Evolutionary conservation across 1,140 invertebrate species (phyloP), one percentile per base, ranked within the genome.

Genomic region (Copidosoma floridanum): DNA sequence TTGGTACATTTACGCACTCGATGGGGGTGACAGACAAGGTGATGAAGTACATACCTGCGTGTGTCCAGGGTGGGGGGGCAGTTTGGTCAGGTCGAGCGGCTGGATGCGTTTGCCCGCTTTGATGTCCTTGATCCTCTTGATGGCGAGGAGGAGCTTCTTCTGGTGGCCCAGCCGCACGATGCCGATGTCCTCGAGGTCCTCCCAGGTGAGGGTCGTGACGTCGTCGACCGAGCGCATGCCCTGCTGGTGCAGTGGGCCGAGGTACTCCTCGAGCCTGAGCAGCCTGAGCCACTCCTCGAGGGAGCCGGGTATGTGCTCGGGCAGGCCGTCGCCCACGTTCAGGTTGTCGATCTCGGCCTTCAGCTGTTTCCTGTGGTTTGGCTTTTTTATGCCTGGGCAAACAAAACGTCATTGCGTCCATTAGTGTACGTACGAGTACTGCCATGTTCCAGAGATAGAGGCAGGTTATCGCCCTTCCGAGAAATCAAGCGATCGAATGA

Each of bases 181-280:
- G 47, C 97, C 97, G 76, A 98, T 97, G 71, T 99, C 97, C 82
- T 99, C 97, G 66, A 99, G 85, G 82, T 99, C 97, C 83, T 99
- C 97, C 95, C 96, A 98, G 60, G 93, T 94, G 37, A 99, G 85
- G 71, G 97, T 94, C 35, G 92, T 93, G 46, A 93, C 91, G 77
- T 93, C 90, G 68, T 97, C 91, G 43, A 99, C 93, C 18, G 90
- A 92, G 64, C 89, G 86, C 82, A 98, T 99, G 52, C 95, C 95
- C 81, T 99, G 95, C 65, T 90, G 89, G 64, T 91, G 85, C 44
- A 99, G 83, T 40, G 91, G 90, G 24, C 89, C 87, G 20, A 89
- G 88, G 76, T 99, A 99, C 76, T 97, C 93, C 71, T 95, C 93
- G 48, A 99, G 83, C 64, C 92, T 85, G 52, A 99, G 81, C 64